Evolutionary conservation across 2,113 vertebrate species (phyloP).

Genomic region (Pagrus major): DNA sequence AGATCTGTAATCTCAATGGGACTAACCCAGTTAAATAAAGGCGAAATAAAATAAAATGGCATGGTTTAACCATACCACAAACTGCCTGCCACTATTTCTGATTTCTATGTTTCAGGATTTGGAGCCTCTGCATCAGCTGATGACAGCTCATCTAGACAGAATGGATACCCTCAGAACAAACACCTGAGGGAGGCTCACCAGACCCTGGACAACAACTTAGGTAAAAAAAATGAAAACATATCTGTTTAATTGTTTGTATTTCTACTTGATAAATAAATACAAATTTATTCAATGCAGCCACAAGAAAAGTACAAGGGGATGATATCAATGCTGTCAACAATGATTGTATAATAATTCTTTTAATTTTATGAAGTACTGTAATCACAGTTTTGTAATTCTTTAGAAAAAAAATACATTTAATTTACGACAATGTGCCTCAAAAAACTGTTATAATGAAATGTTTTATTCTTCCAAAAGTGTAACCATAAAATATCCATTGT

Average conservation of each 20-base stretch:
- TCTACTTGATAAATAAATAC: background rate
- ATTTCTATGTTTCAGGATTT: conserved; percentile 74
- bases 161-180: conserved; percentile 86
- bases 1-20: no score
- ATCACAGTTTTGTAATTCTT: background rate
- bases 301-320: background rate
- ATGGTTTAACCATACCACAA: background rate
- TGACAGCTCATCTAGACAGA: conserved; percentile 68
- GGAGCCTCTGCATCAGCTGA: conserved; percentile 72
- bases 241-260: background rate
- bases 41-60: no score
- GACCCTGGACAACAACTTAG: conserved; percentile 93
- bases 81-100: background rate
- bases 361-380: background rate
- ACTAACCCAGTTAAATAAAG: no score
- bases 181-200: conserved; percentile 89
- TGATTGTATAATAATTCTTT: background rate
- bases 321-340: background rate
- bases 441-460: background rate
- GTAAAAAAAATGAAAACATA: conserved; percentile 80
- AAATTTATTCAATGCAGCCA: background rate
- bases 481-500: background rate
- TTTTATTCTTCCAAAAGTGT: background rate
- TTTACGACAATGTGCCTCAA: background rate
- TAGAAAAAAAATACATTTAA: background rate